Base-by-base conservation (phyloP, 2,797 vertebrate species). In the Macropus fuliginosus region DNA sequence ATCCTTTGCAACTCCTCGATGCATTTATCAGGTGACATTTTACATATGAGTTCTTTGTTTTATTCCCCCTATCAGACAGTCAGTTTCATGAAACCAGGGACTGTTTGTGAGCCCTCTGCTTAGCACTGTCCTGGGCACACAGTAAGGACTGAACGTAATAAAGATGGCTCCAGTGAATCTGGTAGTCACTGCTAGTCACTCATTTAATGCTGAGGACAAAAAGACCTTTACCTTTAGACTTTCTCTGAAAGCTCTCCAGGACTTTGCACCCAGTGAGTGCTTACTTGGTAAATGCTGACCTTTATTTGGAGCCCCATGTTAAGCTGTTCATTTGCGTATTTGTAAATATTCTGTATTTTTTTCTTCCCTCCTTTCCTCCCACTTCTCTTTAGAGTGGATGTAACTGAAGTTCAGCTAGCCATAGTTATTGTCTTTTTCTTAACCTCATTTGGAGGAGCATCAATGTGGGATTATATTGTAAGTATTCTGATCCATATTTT, bases 341-440 rank as follows among this genome's bases (percentile, higher is more conserved):
- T 24, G 8, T 46, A 87, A 87, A 46, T 28, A 31, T 28, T 31
- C 54, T 54, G 90, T 5, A 31, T 5, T 13, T 54, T 13, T 54
- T 54, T 56, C 40, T 18, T 62, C 12, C 18, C 18, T 81, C n/a
- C 66, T 46, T 81, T 46, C 97, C 94, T 95, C n/a, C 91, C 56
- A 29, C 96, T 92, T 74, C 50, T 95, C 92, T 96, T 24, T 93
- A 99, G 99, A 98, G 97, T 99, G 91, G 99, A 99, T 94, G 99
- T 99, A 95, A 99, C 99, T 46, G 99, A 99, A 98, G 99, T 99
- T 97, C 99, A 99, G 98, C 34, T 99, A 54, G 98, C 99, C 97
- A 99, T 99, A 98, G 98, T 99, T 0, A 34, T 98, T 95, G 98
- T 99, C 98, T 99, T 99, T 95, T 24, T 99, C 97, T 98, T 99